phyloP scores from a whole-genome alignment of 2,888 invertebrate species.

The Liopterus haemorrhoidalis region DNA sequence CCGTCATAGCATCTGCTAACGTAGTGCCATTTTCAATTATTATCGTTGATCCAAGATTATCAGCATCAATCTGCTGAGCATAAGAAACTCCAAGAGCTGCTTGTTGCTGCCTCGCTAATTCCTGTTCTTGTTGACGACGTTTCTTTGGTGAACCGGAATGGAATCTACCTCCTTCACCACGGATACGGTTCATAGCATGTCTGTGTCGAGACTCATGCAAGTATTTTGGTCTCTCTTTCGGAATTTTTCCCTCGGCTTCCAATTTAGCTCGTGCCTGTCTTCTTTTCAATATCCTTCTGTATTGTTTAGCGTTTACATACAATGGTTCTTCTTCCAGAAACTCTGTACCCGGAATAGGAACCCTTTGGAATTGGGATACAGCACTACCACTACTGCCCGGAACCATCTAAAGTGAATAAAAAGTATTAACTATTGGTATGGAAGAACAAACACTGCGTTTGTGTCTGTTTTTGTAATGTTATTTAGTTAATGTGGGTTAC shows the following conservation, averaged over 20 bases:
- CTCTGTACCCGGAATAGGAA: conserved; percentile 57
- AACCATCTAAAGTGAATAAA: conserved; percentile 50
- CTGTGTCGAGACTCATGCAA: conserved; percentile 95
- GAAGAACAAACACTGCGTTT: conserved; percentile 9
- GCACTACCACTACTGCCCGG: conserved; percentile 48
- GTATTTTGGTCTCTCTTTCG: conserved; percentile 95
- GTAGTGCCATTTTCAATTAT: conserved; percentile 38
- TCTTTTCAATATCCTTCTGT: conserved; percentile 90
- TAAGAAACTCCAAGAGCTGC: conserved; percentile 41
- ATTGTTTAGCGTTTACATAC: conserved; percentile 98
- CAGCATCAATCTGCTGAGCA: conserved; percentile 28
- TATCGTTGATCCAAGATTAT: conserved; percentile 41
- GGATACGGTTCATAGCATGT: conserved; percentile 94
- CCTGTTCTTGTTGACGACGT: conserved; percentile 38
- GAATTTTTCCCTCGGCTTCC: conserved; percentile 92
- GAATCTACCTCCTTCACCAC: conserved; percentile 95
- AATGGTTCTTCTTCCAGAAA: conserved; percentile 87
- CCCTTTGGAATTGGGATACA: conserved; percentile 50
- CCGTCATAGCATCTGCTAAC: conserved; percentile 19
- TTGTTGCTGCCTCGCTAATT: conserved; percentile 38
- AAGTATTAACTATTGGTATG: conserved; percentile 9
- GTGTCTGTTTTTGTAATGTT: background rate
- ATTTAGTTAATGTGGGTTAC: conserved; percentile 25
- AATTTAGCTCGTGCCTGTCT: conserved; percentile 91
- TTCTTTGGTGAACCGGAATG: conserved; percentile 62